phyloP scores from a whole-genome alignment of 2,888 invertebrate genomes.

The Dicranocentrus wangi region DNA sequence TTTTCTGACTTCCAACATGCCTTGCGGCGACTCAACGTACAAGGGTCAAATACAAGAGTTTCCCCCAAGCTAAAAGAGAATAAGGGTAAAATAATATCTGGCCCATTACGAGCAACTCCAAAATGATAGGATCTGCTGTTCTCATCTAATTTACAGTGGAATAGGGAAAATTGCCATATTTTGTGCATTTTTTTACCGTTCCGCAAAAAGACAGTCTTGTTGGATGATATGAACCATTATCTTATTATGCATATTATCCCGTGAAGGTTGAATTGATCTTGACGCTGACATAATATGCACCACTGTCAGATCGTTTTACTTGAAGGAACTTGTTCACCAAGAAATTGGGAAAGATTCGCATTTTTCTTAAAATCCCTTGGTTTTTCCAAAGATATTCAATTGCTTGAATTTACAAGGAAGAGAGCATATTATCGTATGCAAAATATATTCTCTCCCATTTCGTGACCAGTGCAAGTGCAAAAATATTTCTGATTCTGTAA shows the following conservation, averaged over 20 bases:
- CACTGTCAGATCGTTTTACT: background rate
- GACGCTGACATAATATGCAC: constrained; percentile 6
- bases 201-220: constrained; percentile 3
- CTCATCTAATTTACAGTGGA: constrained; percentile 15
- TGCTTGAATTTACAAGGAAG: too few species aligned
- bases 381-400: constrained; percentile 5
- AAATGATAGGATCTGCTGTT: constrained; percentile 17
- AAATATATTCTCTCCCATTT: constrained; percentile 13
- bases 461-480: constrained; percentile 60
- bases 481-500: constrained; percentile 13
- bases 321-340: constrained; percentile 12
- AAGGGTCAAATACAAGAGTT: background rate
- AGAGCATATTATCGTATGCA: background rate
- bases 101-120: background rate
- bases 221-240: background rate
- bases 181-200: constrained; percentile 36
- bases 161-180: constrained; percentile 15
- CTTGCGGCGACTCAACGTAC: background rate
- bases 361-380: constrained; percentile 2
- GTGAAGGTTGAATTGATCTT: constrained; percentile 6
- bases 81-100: background rate
- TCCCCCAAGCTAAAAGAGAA: background rate
- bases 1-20: background rate
- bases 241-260: constrained; percentile 1
- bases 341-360: background rate